Evolutionary conservation across 2,888 invertebrate species (phyloP).

Genomic region (Dromius quadrimaculatus): DNA sequence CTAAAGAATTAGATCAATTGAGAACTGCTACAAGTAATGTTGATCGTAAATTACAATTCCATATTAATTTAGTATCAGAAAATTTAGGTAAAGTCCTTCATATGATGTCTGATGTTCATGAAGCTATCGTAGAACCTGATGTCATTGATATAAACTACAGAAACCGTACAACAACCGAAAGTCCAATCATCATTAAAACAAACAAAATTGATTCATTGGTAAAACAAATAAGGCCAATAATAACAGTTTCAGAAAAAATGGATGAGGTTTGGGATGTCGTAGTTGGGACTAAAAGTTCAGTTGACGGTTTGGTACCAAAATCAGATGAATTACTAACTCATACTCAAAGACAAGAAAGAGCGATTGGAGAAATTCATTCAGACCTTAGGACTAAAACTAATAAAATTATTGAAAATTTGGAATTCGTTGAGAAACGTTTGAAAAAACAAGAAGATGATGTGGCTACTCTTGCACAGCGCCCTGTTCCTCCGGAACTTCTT

Average conservation of each 20-base stretch:
- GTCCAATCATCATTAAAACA: conserved; percentile 68
- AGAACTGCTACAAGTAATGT: conserved; percentile 82
- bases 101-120: conserved; percentile 85
- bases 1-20: conserved; percentile 85
- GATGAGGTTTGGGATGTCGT: conserved; percentile 93
- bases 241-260: conserved; percentile 90
- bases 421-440: conserved; percentile 85
- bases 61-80: conserved; percentile 85
- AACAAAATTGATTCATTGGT: conserved; percentile 86
- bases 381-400: conserved; percentile 86
- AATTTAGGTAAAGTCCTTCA: conserved; percentile 83
- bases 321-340: conserved; percentile 88
- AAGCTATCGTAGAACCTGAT: conserved; percentile 84
- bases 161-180: conserved; percentile 72
- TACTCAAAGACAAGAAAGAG: conserved; percentile 87
- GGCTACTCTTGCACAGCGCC: conserved; percentile 80
- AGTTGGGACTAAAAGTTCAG: conserved; percentile 88
- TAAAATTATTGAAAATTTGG: conserved; percentile 87
- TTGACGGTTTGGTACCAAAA: conserved; percentile 87
- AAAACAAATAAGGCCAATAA: conserved; percentile 86
- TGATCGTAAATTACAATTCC: conserved; percentile 86
- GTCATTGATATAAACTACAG: conserved; percentile 58
- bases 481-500: conserved; percentile 79
- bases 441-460: conserved; percentile 90
- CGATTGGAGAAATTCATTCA: conserved; percentile 87